A percentile compares a stretch with the other conserved stretches of the same genome.
Evolutionary conservation across 2,888 invertebrate genomes (phyloP).

Genomic region (Dryobotodes eremita): DNA sequence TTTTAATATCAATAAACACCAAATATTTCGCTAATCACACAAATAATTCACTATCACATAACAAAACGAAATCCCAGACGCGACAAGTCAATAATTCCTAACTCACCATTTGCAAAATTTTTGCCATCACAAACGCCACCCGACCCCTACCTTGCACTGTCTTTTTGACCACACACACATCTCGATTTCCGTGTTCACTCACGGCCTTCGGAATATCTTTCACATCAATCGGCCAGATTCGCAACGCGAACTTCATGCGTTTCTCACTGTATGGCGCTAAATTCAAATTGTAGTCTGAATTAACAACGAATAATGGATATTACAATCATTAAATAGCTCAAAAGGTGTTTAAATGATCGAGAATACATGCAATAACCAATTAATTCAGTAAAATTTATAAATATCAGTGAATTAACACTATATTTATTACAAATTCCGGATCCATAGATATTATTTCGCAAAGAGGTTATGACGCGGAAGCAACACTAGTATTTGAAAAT

Average conservation of each 20-base stretch:
- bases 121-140: slow-evolving; percentile 95
- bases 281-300: slow-evolving; percentile 82
- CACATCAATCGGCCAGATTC: slow-evolving; percentile 92
- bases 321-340: neutral
- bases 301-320: slow-evolving; percentile 35
- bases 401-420: slow-evolving; percentile 22
- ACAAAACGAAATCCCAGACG: slow-evolving; percentile 80
- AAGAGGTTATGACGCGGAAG: slow-evolving; percentile 84
- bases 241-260: slow-evolving; percentile 91
- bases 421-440: slow-evolving; percentile 64
- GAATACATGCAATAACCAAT: neutral
- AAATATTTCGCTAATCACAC: slow-evolving; percentile 83
- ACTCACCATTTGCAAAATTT: slow-evolving; percentile 95
- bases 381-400: neutral
- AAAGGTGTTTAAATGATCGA: neutral
- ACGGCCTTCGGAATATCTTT: slow-evolving; percentile 92
- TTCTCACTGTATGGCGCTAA: slow-evolving; percentile 86
- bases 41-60: slow-evolving; percentile 85
- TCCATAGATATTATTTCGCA: slow-evolving; percentile 72
- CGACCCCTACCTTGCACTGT: slow-evolving; percentile 94
- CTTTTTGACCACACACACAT: slow-evolving; percentile 92
- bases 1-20: slow-evolving; percentile 86
- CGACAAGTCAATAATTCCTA: slow-evolving; percentile 88
- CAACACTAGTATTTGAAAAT: slow-evolving; percentile 64
- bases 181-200: slow-evolving; percentile 92